These are phyloP conservation scores for Danio jaintianensis DNA, from an alignment of 2,797 vertebrate species.

Conservation along the genomic window DNA sequence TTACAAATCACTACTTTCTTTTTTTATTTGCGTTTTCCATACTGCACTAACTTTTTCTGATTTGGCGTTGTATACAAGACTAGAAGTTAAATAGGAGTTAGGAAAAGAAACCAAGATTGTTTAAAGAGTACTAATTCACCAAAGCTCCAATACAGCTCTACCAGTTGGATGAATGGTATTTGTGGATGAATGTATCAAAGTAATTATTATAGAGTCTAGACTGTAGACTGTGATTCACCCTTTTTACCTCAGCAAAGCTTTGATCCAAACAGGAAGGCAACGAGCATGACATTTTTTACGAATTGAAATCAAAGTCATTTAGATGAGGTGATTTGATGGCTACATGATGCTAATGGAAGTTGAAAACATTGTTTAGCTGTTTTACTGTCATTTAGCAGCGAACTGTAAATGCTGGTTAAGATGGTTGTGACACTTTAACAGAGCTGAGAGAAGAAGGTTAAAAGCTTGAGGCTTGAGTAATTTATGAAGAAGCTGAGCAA, in stretches of 20 bases:
- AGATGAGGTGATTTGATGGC: constrained; percentile 66
- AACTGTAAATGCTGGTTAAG: constrained; percentile 58
- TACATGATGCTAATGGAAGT: constrained; percentile 65
- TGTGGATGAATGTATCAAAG: constrained; percentile 10
- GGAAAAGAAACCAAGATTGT: background rate
- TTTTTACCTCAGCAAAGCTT: constrained; percentile 13
- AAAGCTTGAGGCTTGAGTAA: constrained; percentile 52
- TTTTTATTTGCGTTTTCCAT: too few species aligned
- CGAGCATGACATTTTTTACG: constrained; percentile 4
- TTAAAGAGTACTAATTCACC: background rate
- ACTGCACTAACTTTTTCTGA: too few species aligned
- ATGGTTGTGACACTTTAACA: constrained; percentile 57
- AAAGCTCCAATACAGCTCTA: background rate
- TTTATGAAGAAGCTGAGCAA: constrained; percentile 50
- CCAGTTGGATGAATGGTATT: background rate
- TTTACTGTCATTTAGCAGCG: constrained; percentile 58
- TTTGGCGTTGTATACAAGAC: too few species aligned
- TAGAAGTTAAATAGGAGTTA: background rate
- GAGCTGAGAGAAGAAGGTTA: constrained; percentile 46
- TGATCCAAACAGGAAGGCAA: constrained; percentile 20
- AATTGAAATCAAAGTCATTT: constrained; percentile 56
- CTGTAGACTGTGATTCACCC: constrained; percentile 21
- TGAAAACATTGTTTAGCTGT: constrained; percentile 57
- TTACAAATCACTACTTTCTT: too few species aligned
- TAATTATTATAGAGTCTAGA: constrained; percentile 34